Percentiles rank a stretch among this genome's conserved stretches.
Evolutionary conservation across 2,113 vertebrate genomes (phyloP).

Genomic region (Thermophis baileyi): DNA sequence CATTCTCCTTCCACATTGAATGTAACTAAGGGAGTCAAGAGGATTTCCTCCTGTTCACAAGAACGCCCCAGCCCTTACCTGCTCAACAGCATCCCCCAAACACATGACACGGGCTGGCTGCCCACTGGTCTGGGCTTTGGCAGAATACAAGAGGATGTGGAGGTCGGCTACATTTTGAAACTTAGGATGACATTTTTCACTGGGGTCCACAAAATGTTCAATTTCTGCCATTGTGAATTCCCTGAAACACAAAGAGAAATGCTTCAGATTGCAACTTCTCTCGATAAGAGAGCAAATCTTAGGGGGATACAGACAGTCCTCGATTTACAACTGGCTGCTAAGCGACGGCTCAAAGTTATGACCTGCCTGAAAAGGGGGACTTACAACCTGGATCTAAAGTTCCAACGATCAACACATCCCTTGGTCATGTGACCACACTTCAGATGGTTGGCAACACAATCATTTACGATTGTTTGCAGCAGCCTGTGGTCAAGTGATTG

Average conservation of each 20-base stretch:
- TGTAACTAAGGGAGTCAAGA: neutral
- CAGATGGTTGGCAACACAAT: no score
- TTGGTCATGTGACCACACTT: no score
- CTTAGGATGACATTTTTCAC: conserved; percentile 90
- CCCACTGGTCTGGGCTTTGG: conserved; percentile 94
- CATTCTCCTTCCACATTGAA: neutral
- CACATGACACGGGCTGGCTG: conserved; percentile 89
- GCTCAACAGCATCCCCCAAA: conserved; percentile 91
- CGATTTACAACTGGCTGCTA: neutral
- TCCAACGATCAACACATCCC: no score
- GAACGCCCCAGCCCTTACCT: conserved; percentile 67
- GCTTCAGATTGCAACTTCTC: fast-evolving
- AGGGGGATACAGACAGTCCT: neutral
- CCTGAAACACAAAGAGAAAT: conserved; percentile 55
- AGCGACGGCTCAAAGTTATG: neutral
- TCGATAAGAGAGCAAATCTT: neutral
- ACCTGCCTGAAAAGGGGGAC: neutral
- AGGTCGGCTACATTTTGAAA: conserved; percentile 87
- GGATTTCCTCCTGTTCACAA: neutral
- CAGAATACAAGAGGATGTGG: conserved; percentile 85
- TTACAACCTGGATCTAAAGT: no score
- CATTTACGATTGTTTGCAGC: no score
- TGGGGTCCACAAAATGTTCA: conserved; percentile 97
- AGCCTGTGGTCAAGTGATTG: no score
- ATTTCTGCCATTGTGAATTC: conserved; percentile 99